phyloP scores from a whole-genome alignment of 2,113 vertebrate genomes.

The Bos javanicus region DNA sequence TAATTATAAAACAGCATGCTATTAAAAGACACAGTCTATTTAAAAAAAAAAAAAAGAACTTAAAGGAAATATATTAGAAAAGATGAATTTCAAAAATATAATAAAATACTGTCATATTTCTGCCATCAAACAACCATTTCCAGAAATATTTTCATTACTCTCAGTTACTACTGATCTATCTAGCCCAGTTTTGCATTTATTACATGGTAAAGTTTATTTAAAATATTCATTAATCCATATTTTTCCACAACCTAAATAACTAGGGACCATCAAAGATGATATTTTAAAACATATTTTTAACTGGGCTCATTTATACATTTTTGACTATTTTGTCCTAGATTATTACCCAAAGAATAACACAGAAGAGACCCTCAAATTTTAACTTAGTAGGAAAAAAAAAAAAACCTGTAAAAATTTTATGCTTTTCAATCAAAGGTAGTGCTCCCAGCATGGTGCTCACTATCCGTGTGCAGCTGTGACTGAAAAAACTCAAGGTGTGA shows the following conservation, averaged over 20 bases:
- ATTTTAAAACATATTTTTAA: slow-evolving; percentile 44
- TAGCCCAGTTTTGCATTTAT: slow-evolving; percentile 11
- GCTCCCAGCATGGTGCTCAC: slow-evolving; percentile 13
- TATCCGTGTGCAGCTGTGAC: slow-evolving; percentile 34
- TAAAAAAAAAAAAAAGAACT: neutral
- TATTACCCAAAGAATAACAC: slow-evolving; percentile 46
- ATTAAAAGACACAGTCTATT: slow-evolving; percentile 10
- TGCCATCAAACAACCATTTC: slow-evolving; percentile 54
- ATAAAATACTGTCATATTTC: slow-evolving; percentile 57
- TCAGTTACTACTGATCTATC: slow-evolving; percentile 23
- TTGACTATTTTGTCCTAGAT: slow-evolving; percentile 43
- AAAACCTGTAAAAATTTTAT: slow-evolving; percentile 52
- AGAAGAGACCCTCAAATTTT: slow-evolving; percentile 47
- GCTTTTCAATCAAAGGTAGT: slow-evolving; percentile 60
- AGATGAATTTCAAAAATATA: slow-evolving; percentile 49
- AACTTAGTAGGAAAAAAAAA: slow-evolving; percentile 43
- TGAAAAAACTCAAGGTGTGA: slow-evolving; percentile 59
- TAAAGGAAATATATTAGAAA: slow-evolving; percentile 61
- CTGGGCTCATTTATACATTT: neutral
- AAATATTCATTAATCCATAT: slow-evolving; percentile 47
- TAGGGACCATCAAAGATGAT: slow-evolving; percentile 42
- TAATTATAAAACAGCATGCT: slow-evolving; percentile 41
- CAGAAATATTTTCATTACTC: slow-evolving; percentile 53
- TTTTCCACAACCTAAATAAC: slow-evolving; percentile 46
- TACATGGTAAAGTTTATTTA: slow-evolving; percentile 45